Percentiles rank a stretch among this genome's conserved stretches.
Conservation (phyloP, 2,888 invertebrate species). For the Eucera pruinosa region DNA sequence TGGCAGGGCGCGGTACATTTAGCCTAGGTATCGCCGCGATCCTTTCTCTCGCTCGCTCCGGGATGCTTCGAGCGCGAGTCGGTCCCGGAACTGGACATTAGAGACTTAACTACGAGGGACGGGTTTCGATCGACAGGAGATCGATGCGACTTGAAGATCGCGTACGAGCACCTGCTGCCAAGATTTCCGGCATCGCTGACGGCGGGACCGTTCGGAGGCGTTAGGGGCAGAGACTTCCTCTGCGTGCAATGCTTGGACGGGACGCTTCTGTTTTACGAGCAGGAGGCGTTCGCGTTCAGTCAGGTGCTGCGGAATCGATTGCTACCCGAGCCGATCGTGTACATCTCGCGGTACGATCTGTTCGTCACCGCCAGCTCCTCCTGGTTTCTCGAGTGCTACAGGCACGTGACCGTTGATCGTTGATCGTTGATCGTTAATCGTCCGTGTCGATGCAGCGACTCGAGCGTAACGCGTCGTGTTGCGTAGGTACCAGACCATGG, state of each 20-base stretch:
- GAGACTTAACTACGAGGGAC: too few relatives aligned
- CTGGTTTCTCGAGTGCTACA: conserved; percentile 94
- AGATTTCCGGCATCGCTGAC: conserved; percentile 91
- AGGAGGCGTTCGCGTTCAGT: conserved; percentile 94
- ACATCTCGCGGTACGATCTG: conserved; percentile 92
- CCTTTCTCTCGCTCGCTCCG: too few relatives aligned
- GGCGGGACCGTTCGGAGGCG: conserved; percentile 94
- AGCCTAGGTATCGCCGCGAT: too few relatives aligned
- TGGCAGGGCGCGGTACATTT: too few relatives aligned
- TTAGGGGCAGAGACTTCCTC: conserved; percentile 93
- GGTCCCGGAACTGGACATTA: too few relatives aligned
- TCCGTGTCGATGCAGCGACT: not conserved
- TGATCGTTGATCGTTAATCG: too few relatives aligned
- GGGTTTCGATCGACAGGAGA: conserved; percentile 86
- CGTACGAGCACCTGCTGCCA: conserved; percentile 93
- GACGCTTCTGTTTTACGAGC: conserved; percentile 95
- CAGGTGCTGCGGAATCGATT: conserved; percentile 92
- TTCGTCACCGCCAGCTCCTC: conserved; percentile 93
- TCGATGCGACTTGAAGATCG: conserved; percentile 88
- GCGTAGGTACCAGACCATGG: conserved; percentile 82
- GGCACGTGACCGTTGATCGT: conserved; percentile 86
- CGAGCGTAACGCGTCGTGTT: not conserved
- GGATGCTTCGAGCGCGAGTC: too few relatives aligned
- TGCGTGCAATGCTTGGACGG: conserved; percentile 97
- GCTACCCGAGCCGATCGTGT: conserved; percentile 93